Base-by-base conservation (phyloP, 2,888 invertebrate species). In the Alentia gelatinosa region DNA sequence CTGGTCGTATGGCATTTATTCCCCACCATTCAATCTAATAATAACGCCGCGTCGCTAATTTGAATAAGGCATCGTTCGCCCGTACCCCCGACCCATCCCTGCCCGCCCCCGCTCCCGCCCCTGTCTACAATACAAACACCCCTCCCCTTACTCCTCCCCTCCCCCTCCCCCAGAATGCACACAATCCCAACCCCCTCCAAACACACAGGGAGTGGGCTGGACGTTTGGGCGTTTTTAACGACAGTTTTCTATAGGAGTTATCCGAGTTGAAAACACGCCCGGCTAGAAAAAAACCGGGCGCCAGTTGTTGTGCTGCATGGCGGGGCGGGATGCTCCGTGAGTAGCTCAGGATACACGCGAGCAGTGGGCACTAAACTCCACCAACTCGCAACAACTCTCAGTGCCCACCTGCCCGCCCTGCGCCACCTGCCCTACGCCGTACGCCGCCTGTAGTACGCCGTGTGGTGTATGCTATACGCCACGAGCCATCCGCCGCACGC, bases 1-100 rank as follows among this genome's bases (percentile, higher is more conserved):
- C 86, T n/a, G 47, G 47, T n/a, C 47, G 86, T 86, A 86, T 47
- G 86, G 86, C 86, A 47, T 47, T 86, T 86, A 86, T 86, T 86
- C 86, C 47, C 26, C 50, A 86, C 86, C 47, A 42, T 86, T 50
- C 86, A 86, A 86, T 86, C 42, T 86, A 86, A 86, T 86, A 42
- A 79, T 35, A 86, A 86, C 26, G 26, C 86, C 12, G 19, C 47
- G 50, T 12, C 30, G 86, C 86, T 86, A 86, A 86, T 86, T 86
- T 86, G 47, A 86, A 86, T 86, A 86, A 86, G 42, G 86, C 79
- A 39, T 79, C 79, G 39, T 35, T 33, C n/a, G n/a, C n/a, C n/a
- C n/a, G n/a, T n/a, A n/a, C n/a, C n/a, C n/a, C n/a, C n/a, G n/a
- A n/a, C n/a, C n/a, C n/a, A n/a, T n/a, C n/a, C n/a, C n/a, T n/a